Conservation (phyloP, 2,113 vertebrate species). For the Coryphaenoides rupestris region DNA sequence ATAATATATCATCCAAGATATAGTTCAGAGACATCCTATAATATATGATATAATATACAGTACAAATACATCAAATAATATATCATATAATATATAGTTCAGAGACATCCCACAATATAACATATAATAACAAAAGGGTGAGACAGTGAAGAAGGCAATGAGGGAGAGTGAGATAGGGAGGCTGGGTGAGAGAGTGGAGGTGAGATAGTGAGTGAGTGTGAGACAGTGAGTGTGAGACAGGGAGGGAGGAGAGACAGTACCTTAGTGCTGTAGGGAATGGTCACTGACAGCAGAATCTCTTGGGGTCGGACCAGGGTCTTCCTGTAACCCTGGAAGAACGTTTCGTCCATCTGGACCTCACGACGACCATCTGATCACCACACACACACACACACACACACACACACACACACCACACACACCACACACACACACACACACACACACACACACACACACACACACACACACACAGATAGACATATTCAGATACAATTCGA, state of each 20-base stretch:
- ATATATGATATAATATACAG: neutral
- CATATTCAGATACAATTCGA: neutral
- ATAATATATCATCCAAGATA: neutral
- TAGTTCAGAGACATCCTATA: neutral
- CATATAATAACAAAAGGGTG: neutral
- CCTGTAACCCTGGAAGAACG: conserved; percentile 88
- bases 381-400: neutral
- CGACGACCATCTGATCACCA: conserved; percentile 75
- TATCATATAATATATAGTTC: neutral
- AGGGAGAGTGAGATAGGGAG: too few species aligned
- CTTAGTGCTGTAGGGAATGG: conserved; percentile 85
- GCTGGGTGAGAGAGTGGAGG: too few species aligned
- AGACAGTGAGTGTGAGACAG: too few species aligned
- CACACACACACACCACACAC: neutral
- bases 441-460: neutral
- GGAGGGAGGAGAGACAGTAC: conserved; percentile 53
- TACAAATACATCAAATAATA: neutral
- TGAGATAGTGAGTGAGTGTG: too few species aligned
- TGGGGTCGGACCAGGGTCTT: conserved; percentile 79
- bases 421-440: neutral
- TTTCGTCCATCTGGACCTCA: conserved; percentile 80
- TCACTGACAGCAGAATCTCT: conserved; percentile 83
- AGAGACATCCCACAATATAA: neutral
- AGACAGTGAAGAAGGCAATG: too few species aligned
- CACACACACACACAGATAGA: neutral